A percentile compares a stretch with the other conserved stretches of the same genome.
Evolutionary conservation across 2,113 vertebrate genomes (phyloP).

Genomic region (Saimiri boliviensis): DNA sequence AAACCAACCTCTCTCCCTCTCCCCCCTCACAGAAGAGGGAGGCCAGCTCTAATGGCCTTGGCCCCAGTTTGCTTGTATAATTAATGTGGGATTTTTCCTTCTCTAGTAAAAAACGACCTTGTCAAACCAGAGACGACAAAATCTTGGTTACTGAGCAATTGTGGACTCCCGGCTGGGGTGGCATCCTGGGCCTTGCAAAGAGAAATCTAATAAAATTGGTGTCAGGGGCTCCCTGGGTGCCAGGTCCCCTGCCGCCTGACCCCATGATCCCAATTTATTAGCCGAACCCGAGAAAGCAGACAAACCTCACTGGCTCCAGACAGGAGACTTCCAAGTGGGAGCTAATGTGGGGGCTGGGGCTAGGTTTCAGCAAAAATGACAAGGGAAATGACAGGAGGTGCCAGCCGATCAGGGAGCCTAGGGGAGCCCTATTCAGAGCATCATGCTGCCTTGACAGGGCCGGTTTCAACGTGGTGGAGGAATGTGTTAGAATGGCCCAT

Average conservation of each 20-base stretch:
- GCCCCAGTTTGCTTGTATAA: conserved; percentile 87
- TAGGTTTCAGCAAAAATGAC: conserved; percentile 72
- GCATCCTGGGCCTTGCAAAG: conserved; percentile 85
- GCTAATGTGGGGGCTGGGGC: conserved; percentile 81
- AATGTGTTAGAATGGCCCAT: conserved; percentile 51
- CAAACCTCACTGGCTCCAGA: conserved; percentile 87
- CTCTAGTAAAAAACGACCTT: conserved; percentile 90
- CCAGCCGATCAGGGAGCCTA: conserved; percentile 68
- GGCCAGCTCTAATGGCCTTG: conserved; percentile 80
- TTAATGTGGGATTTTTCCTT: conserved; percentile 86
- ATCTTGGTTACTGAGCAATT: conserved; percentile 88
- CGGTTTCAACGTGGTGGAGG: conserved; percentile 67
- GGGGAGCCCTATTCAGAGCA: conserved; percentile 66
- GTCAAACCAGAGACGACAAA: conserved; percentile 89
- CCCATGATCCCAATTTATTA: conserved; percentile 91
- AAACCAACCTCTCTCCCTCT: neutral
- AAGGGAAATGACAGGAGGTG: conserved; percentile 71
- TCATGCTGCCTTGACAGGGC: conserved; percentile 68
- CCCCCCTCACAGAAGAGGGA: conserved; percentile 59
- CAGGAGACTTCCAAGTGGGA: conserved; percentile 85
- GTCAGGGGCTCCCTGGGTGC: conserved; percentile 88
- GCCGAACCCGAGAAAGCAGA: conserved; percentile 87
- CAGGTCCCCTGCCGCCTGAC: conserved; percentile 88
- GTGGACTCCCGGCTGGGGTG: conserved; percentile 86
- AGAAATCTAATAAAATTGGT: conserved; percentile 91